Evolutionary conservation across 2,113 vertebrate species (phyloP).

Genomic region (Ochotona princeps): DNA sequence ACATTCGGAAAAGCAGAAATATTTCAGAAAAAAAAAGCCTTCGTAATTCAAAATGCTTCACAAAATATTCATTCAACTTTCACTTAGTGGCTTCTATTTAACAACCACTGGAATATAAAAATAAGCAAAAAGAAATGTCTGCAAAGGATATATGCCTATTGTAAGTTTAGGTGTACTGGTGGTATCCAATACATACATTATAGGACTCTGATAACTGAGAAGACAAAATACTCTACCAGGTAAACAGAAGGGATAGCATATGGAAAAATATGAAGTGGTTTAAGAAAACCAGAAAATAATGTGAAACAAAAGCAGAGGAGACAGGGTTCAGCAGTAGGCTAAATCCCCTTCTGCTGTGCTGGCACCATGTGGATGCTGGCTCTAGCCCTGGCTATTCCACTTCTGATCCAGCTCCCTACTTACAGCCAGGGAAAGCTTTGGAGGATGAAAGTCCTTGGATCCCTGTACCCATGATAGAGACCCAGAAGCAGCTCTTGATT

Average conservation of each 20-base stretch:
- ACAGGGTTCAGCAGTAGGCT: no score
- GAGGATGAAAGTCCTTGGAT: no score
- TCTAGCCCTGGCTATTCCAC: no score
- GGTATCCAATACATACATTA: neutral
- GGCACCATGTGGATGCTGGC: no score
- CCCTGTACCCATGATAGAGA: no score
- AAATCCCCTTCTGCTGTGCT: no score
- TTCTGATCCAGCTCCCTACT: no score
- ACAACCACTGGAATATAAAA: neutral
- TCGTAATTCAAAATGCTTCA: neutral
- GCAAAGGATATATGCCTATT: neutral
- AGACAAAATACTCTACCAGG: neutral
- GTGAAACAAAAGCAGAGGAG: no score
- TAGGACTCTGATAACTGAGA: neutral
- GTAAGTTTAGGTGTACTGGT: neutral
- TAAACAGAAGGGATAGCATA: neutral
- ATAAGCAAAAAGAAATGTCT: neutral
- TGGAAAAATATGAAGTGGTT: neutral
- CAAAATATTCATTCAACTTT: conserved; percentile 10
- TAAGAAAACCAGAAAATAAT: neutral
- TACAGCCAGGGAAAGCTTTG: no score
- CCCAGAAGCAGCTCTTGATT: no score
- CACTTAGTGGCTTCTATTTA: neutral
- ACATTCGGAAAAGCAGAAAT: neutral
- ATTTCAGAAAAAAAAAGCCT: conserved; percentile 7